A percentile compares a stretch with the other conserved stretches of the same genome.
Evolutionary conservation across 92 coral and sea anemone species (phyloP).

Genomic region (Plumapathes pennacea): DNA sequence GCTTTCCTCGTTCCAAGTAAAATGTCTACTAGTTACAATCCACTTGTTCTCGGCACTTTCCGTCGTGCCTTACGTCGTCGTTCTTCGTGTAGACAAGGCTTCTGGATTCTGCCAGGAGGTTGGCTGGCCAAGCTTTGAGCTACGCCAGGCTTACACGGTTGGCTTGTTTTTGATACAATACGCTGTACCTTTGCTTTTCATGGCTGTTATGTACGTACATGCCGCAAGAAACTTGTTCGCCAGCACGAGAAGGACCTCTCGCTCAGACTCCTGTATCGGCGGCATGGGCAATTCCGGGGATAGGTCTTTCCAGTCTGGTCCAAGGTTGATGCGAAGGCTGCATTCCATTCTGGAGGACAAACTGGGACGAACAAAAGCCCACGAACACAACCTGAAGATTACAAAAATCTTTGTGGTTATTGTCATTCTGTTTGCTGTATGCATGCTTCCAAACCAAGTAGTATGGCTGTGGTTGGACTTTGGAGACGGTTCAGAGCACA

Average conservation of each 20-base stretch:
- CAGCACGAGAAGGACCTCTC: conserved; percentile 12
- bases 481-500: conserved; percentile 25
- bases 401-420: conserved; percentile 48
- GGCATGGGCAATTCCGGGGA: not conserved
- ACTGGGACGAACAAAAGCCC: conserved; percentile 3
- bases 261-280: conserved; percentile 3
- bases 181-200: conserved; percentile 54
- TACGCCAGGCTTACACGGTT: conserved; percentile 60
- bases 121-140: conserved; percentile 56
- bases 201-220: conserved; percentile 55
- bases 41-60: conserved; percentile 27
- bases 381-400: conserved; percentile 33
- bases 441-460: conserved; percentile 43
- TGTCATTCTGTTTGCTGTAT: conserved; percentile 39
- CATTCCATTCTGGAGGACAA: not conserved
- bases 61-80: conserved; percentile 29
- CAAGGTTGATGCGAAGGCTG: too few relatives aligned
- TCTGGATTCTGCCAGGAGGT: conserved; percentile 46
- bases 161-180: conserved; percentile 60
- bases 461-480: conserved; percentile 61
- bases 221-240: conserved; percentile 37
- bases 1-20: conserved; percentile 19
- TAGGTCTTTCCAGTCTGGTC: not conserved
- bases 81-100: conserved; percentile 13
- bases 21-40: conserved; percentile 15